Base-by-base conservation (phyloP, 64 coral and sea anemone genomes). In the Dendronephthya gigantea region DNA sequence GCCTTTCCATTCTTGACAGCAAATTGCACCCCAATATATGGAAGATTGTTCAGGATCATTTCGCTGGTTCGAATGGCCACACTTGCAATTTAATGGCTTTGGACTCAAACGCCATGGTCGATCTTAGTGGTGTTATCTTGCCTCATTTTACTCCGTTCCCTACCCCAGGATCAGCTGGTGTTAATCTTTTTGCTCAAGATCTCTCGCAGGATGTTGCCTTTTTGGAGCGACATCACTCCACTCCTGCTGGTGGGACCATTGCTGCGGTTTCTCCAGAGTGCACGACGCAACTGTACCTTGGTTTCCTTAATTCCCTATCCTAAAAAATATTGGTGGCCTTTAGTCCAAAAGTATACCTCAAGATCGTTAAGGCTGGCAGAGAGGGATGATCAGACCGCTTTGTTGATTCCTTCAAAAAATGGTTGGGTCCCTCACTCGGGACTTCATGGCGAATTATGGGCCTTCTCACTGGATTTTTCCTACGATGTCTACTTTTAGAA, bases 11-110 rank as follows among this genome's bases (percentile, higher is more conserved):
- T 22, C 50, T 56, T 14, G 87, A 89, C 52, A 32, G 62, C 84
- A 58, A 25, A 37, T 49, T 85, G 84, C 15, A 40, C 19, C 40
- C 84, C 9, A 25, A 65, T 10, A 17, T 85, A 13, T 85, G 25
- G 84, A 51, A 85, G 28, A 34, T 50, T n/a, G 84, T 85, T 14
- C 84, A 85, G 55, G 17, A 85, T 30, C 19, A 85, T n/a, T 85
- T 85, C 33, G 84, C 49, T n/a, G 84, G 55, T 65, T 9, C 58
- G 2, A 22, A n/a, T 66, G 58, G 29, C 58, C 58, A n/a, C 14
- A 66, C 29, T 30, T 66, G 29, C 5, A 15, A 22, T 45, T 45
- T 45, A 45, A 45, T 45, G 41, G 41, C 41, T 11, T 45, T 45
- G 41, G 41, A 45, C 11, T 66, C 3, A 8, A 66, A 66, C 14